Base-by-base conservation (phyloP, 1,140 invertebrate species). In the Agrilus planipennis region DNA sequence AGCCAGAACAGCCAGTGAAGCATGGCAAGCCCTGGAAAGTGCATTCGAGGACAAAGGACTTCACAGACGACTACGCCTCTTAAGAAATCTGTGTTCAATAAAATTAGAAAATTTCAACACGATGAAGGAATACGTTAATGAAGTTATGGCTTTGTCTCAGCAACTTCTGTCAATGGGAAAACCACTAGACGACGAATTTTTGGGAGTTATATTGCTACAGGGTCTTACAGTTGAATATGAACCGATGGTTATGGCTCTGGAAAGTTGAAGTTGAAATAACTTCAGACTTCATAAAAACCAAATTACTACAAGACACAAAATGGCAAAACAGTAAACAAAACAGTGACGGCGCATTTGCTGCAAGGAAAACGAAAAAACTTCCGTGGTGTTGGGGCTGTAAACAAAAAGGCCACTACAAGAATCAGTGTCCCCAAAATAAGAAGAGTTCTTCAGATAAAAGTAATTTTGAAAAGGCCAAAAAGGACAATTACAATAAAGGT, bases 231-330 rank as follows among this genome's bases (percentile, higher is more conserved):
- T 45, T 39, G 40, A 56, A 21, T 54, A 54, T 46, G 38, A 47
- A n/a, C 53, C 57, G 4, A 55, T 60, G 52, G 53, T 58, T 14
- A 25, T 25, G 22, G 22, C 22, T 25, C 5, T 25, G 11, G 22
- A 25, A 25, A 25, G 11, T 25, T n/a, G 51, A 44, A 22, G 40
- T 43, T 15, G 46, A 42, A 34, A 47, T 60, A 12, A 48, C 51
- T 16, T 41, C 46, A 22, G 54, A 60, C 39, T 46, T 49, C 37
- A 47, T 59, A 2, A 57, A 60, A 55, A 50, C 45, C 11, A 53
- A 57, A 39, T 41, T 58, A 32, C 41, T 61, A 17, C 52, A 62
- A 46, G 54, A 61, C 32, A 38, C 42, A 27, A 47, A 47, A 32
- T 44, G 51, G 45, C 52, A 34, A 50, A 57, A 38, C 45, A 12